Evolutionary conservation across 2,113 vertebrate genomes (phyloP).

Genomic region (Diadophis punctatus): DNA sequence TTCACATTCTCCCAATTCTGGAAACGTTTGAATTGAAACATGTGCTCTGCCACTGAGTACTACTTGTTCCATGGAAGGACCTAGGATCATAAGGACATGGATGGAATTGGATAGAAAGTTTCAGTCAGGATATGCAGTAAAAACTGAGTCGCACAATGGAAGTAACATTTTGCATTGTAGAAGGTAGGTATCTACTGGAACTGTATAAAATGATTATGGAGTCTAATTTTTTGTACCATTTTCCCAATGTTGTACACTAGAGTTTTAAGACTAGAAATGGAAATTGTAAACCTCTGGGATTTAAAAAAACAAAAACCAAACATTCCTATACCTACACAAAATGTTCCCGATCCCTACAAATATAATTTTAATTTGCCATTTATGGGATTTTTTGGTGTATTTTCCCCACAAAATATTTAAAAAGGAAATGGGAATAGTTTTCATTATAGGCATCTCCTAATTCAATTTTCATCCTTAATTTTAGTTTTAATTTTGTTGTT

Average conservation of each 20-base stretch:
- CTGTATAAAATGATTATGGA: background rate
- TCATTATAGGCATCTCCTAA: background rate
- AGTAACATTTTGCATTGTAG: background rate
- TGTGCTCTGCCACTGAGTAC: background rate
- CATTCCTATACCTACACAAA: background rate
- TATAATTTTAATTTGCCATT: background rate
- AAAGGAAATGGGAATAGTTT: background rate
- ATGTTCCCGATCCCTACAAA: background rate
- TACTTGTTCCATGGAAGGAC: background rate
- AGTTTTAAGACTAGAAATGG: background rate
- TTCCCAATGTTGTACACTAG: background rate
- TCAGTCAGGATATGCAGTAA: background rate
- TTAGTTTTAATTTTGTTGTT: background rate
- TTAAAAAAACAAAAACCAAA: background rate
- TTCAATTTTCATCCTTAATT: background rate
- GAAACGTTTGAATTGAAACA: background rate
- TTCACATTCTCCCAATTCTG: background rate
- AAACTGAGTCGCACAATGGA: too few relatives aligned
- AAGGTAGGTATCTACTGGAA: background rate
- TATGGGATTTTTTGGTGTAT: background rate
- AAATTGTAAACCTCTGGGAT: background rate
- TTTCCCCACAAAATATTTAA: background rate
- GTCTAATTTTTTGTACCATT: background rate
- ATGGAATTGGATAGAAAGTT: background rate
- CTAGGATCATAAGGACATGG: background rate